Conservation (phyloP, 2,797 vertebrate species). For the Spatula clypeata region DNA sequence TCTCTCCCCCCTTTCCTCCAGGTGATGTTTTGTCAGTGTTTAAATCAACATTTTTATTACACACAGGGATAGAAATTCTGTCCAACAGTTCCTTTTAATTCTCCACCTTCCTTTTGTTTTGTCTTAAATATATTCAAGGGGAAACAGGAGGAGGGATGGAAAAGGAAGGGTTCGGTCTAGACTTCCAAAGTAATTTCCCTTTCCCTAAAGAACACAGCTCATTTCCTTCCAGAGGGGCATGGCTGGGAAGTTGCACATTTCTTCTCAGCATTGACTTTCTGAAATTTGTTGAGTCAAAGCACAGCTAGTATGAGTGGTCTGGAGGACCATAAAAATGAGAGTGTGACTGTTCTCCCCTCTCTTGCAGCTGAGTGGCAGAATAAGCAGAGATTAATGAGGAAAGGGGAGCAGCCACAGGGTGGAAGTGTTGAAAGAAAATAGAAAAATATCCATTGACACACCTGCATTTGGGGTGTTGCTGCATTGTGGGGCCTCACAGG, state of each 20-base stretch:
- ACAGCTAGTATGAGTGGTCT: constrained; percentile 36
- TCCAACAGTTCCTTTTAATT: constrained; percentile 21
- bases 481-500: background rate
- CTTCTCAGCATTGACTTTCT: constrained; percentile 39
- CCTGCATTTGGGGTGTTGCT: constrained; percentile 62
- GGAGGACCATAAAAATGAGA: background rate
- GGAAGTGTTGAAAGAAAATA: constrained; percentile 27
- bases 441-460: constrained; percentile 30
- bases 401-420: background rate
- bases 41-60: constrained; percentile 29
- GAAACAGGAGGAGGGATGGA: constrained; percentile 49
- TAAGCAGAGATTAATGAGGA: constrained; percentile 3
- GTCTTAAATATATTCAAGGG: constrained; percentile 38
- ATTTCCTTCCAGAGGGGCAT: constrained; percentile 56
- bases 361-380: background rate
- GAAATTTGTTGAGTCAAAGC: constrained; percentile 57
- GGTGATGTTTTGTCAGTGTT: background rate
- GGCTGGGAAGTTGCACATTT: constrained; percentile 52
- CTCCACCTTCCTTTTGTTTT: constrained; percentile 50
- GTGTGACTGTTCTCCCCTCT: background rate
- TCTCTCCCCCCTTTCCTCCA: constrained; percentile 7
- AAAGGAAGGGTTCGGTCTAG: constrained; percentile 68
- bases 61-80: constrained; percentile 25
- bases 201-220: constrained; percentile 65
- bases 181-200: constrained; percentile 75